Evolutionary conservation across 2,113 vertebrate genomes (phyloP).

Genomic region (Calyptomena viridis): DNA sequence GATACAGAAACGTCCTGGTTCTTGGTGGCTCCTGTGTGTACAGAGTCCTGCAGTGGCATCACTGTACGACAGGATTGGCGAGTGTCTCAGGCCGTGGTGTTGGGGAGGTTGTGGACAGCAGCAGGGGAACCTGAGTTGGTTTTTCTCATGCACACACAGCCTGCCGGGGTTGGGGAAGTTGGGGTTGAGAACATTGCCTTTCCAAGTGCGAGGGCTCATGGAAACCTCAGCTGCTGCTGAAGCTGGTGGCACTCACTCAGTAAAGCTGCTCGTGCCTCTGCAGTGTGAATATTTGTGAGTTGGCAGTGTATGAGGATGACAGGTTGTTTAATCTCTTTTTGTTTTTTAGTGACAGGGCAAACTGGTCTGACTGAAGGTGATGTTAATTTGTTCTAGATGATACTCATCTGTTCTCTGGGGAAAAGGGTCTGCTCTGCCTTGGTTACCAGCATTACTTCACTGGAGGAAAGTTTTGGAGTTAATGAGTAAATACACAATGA

Average conservation of each 20-base stretch:
- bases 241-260: not conserved
- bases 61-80: fast-evolving
- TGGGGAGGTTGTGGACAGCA: not conserved
- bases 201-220: not conserved
- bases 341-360: not conserved
- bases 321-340: not conserved
- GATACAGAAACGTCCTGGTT: not conserved
- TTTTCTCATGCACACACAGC: not conserved
- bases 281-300: not conserved
- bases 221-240: not conserved
- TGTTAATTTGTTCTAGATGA: not conserved
- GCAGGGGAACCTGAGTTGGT: not conserved
- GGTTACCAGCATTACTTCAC: not conserved
- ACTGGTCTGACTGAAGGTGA: not conserved
- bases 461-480: not conserved
- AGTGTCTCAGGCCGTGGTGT: not conserved
- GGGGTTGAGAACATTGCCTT: not conserved
- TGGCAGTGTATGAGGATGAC: not conserved
- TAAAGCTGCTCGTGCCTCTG: not conserved
- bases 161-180: not conserved
- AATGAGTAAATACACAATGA: not conserved
- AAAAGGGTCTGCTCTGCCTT: not conserved
- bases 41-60: not conserved
- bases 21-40: not conserved
- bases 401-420: not conserved